Percentiles rank a stretch among this genome's conserved stretches.
These are phyloP conservation scores for Drosophila kikkawai DNA, from an alignment of 1,140 invertebrate species.

Conservation along the genomic window DNA sequence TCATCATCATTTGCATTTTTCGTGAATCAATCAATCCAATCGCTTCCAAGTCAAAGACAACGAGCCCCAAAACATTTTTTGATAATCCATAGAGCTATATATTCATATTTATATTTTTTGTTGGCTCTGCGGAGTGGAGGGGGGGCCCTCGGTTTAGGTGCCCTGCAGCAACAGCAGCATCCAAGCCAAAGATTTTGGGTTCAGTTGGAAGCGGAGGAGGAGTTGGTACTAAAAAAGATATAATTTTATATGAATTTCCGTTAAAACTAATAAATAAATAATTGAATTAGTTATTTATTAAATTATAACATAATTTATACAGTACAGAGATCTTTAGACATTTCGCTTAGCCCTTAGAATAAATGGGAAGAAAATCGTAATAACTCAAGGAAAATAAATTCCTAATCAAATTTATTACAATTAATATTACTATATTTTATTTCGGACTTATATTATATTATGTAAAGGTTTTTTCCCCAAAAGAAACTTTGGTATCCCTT, in stretches of 20 bases:
- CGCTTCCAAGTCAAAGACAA: slow-evolving; percentile 47
- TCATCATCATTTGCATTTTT: slow-evolving; percentile 78
- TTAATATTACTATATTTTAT: neutral
- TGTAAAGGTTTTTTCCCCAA: too few relatives aligned
- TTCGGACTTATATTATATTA: neutral
- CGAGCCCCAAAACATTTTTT: slow-evolving; percentile 35
- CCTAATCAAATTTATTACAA: too few relatives aligned
- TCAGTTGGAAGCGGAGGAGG: neutral
- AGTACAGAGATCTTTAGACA: neutral
- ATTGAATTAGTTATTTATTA: too few relatives aligned
- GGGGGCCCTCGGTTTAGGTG: slow-evolving; percentile 6
- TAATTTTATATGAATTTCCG: neutral
- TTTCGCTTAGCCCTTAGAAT: neutral
- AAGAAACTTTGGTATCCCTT: too few relatives aligned
- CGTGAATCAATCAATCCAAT: slow-evolving; percentile 75
- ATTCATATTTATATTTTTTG: slow-evolving; percentile 23
- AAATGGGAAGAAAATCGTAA: too few relatives aligned
- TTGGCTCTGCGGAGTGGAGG: neutral
- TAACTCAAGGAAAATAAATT: too few relatives aligned
- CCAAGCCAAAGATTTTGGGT: neutral
- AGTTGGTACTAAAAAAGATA: neutral
- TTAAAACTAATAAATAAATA: neutral
- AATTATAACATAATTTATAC: neutral
- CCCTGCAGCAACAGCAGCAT: slow-evolving; percentile 33
- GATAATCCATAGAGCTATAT: slow-evolving; percentile 42